A percentile compares a stretch with the other conserved stretches of the same genome.
Evolutionary conservation across 2,797 vertebrate genomes (phyloP).

Genomic region (Xerus rutilus): DNA sequence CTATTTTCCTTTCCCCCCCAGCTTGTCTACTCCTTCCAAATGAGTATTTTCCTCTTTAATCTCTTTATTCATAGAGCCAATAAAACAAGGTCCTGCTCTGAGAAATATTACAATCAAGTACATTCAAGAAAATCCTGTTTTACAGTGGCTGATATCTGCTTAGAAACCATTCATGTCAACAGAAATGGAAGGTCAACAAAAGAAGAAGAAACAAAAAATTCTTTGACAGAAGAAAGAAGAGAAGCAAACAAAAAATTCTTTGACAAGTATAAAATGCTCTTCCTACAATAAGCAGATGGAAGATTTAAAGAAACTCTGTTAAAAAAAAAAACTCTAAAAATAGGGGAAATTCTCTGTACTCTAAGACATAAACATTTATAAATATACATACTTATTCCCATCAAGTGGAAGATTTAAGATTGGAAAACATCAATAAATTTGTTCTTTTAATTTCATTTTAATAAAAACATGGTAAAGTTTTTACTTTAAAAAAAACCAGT

Average conservation of each 20-base stretch:
- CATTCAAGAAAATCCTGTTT: constrained; percentile 45
- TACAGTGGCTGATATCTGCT: neutral
- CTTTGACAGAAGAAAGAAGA: neutral
- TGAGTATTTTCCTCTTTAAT: neutral
- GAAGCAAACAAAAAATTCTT: constrained; percentile 19
- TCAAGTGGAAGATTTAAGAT: constrained; percentile 42
- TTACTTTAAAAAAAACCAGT: neutral
- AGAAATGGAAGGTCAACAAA: constrained; percentile 1
- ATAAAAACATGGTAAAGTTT: constrained; percentile 22
- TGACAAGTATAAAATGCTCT: constrained; percentile 1
- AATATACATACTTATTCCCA: neutral
- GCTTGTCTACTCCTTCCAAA: neutral
- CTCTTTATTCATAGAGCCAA: neutral
- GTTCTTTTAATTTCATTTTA: constrained; percentile 24
- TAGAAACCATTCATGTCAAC: neutral
- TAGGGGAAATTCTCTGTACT: neutral
- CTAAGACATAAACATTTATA: constrained; percentile 3
- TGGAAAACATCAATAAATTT: neutral
- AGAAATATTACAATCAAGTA: constrained; percentile 21
- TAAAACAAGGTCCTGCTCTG: constrained; percentile 34
- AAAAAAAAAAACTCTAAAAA: neutral
- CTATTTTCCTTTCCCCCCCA: neutral
- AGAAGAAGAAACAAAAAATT: constrained; percentile 31
- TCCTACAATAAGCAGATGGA: constrained; percentile 8
- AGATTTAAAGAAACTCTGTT: constrained; percentile 37